Evolutionary conservation across 2,888 invertebrate genomes (phyloP), one percentile per base, ranked within the genome.

Genomic region (Lepeophtheirus nordmannii): DNA sequence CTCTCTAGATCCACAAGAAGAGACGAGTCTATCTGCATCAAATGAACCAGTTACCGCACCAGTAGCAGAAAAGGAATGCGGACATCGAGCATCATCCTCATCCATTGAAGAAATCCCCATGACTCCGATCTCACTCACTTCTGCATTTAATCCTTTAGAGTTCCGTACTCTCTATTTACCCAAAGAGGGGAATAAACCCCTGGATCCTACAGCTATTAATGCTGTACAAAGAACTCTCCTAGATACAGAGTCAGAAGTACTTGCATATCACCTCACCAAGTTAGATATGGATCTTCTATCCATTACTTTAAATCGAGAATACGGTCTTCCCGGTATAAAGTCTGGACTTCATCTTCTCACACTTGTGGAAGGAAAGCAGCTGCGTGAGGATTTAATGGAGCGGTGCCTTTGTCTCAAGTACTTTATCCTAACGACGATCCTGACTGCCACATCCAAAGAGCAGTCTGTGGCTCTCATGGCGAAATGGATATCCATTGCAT

Each of bases 201-300:
- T 63, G 7, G 63, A 63, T 23, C 63, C 63, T 10, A 56, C 23
- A 53, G 63, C 63, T 23, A 38, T 63, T 56, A 56, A 17, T 9
- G 63, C 53, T n/a, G 63, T 53, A 12, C 63, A 63, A 46, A 12
- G 63, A 23, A 63, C 56, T 10, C 23, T 63, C 20, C 12, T 63
- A 10, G 53, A 46, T 22, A 63, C 63, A 10, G 20, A 11, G 10
- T 20, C 63, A 8, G 37, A 22, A 1, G 23, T 53, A 17, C 63
- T 63, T 40, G 63, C 63, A 22, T 11, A 46, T 63, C 63, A 63
- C 56, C n/a, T 63, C 23, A 63, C 63, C 1, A 20, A 63, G 20
- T n/a, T 63, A 10, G 63, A 63, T 53, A 20, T 63, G 53, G 22
- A 22, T n/a, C 53, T 63, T 11, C 62, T 62, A 17, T 40, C 38